Evolutionary conservation across 2,797 vertebrate species (phyloP).

Genomic region (Stomatorhinus walkeri): DNA sequence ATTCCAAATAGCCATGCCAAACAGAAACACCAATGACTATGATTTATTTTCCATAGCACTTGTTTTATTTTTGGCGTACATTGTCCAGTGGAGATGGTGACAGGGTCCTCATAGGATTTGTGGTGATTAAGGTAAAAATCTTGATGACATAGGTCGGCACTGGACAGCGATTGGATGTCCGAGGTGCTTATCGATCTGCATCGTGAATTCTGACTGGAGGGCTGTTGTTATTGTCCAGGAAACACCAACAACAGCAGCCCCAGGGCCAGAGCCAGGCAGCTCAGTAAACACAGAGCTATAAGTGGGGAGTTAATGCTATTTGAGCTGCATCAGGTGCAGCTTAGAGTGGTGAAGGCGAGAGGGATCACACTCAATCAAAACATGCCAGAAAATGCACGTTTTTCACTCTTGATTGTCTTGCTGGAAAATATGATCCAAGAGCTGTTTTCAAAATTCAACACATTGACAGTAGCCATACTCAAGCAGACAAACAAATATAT

Average conservation of each 20-base stretch:
- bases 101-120: neutral
- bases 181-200: neutral
- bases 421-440: neutral
- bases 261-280: neutral
- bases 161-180: neutral
- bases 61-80: neutral
- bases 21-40: neutral
- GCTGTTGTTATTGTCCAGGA: neutral
- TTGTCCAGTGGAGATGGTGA: neutral
- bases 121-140: neutral
- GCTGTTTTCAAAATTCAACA: neutral
- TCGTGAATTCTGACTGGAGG: slow-evolving; percentile 3
- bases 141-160: neutral
- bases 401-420: neutral
- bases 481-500: neutral
- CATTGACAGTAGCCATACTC: neutral
- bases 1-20: neutral
- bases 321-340: slow-evolving; percentile 38
- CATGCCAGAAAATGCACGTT: neutral
- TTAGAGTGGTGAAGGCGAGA: slow-evolving; percentile 24
- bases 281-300: slow-evolving; percentile 30
- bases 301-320: slow-evolving; percentile 37
- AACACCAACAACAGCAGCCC: neutral
- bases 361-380: neutral
- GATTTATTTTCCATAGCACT: neutral